These are phyloP conservation scores for Euspilapteryx auroguttella DNA, from an alignment of 2,888 invertebrate genomes.

Conservation along the genomic window DNA sequence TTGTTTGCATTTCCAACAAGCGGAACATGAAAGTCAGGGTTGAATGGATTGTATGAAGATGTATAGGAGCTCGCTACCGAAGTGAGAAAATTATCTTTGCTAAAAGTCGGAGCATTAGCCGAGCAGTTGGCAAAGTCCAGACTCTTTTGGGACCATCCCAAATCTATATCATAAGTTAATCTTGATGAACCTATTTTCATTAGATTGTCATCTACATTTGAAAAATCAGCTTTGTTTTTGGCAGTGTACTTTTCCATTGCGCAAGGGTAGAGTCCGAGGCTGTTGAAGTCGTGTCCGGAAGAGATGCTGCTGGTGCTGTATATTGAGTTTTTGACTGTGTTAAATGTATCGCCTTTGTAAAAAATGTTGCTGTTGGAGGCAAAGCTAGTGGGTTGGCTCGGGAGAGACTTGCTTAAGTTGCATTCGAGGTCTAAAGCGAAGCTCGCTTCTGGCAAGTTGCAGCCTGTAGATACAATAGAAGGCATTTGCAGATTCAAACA, in stretches of 20 bases:
- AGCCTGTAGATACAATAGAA: constrained; percentile 29
- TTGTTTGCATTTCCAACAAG: constrained; percentile 32
- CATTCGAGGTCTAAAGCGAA: constrained; percentile 46
- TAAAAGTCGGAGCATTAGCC: constrained; percentile 28
- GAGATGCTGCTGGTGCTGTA: constrained; percentile 49
- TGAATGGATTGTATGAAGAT: constrained; percentile 44
- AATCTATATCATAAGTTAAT: constrained; percentile 48
- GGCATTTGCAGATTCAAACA: constrained; percentile 40
- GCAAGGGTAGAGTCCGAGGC: constrained; percentile 44
- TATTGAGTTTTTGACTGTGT: constrained; percentile 35
- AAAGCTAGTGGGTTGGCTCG: constrained; percentile 25
- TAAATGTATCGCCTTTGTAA: constrained; percentile 45
- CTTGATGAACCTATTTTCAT: constrained; percentile 50
- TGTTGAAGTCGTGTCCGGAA: constrained; percentile 44
- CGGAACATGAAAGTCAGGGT: constrained; percentile 48
- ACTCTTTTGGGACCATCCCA: constrained; percentile 52
- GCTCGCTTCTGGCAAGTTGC: constrained; percentile 25
- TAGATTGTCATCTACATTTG: constrained; percentile 42
- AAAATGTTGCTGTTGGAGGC: constrained; percentile 33
- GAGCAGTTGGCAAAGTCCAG: constrained; percentile 47
- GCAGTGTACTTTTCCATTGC: constrained; percentile 47
- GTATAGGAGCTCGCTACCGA: constrained; percentile 30
- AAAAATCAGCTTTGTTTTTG: constrained; percentile 40
- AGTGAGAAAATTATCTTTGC: constrained; percentile 38
- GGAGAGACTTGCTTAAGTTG: constrained; percentile 27